Conservation (phyloP, 2,113 vertebrate species). For the Felis catus region DNA sequence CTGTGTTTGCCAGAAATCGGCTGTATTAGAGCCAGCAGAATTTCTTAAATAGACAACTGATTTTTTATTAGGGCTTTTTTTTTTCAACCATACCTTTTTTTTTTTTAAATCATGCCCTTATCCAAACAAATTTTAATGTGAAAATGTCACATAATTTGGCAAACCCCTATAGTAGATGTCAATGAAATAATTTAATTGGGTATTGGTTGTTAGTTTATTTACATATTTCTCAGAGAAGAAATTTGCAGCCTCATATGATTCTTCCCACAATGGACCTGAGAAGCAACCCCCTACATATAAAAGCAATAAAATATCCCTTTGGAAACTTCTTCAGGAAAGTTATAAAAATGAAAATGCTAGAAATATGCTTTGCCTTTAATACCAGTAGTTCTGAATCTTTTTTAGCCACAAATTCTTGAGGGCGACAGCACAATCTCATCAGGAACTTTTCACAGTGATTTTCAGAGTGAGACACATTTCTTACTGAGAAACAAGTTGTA, state of each 20-base stretch:
- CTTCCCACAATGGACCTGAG: background rate
- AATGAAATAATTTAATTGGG: slow-evolving; percentile 37
- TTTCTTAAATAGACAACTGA: background rate
- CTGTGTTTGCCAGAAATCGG: background rate
- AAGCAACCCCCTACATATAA: background rate
- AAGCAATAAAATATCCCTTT: background rate
- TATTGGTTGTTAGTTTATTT: slow-evolving; percentile 16
- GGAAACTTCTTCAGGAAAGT: background rate
- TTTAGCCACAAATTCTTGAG: background rate
- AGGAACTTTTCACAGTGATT: slow-evolving; percentile 20
- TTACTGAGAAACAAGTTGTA: background rate
- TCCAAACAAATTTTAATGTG: slow-evolving; percentile 39
- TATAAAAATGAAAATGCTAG: slow-evolving; percentile 4
- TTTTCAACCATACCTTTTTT: background rate
- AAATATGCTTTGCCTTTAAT: background rate
- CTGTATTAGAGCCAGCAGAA: background rate
- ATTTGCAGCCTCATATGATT: background rate
- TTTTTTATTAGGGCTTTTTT: background rate
- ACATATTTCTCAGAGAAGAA: slow-evolving; percentile 42
- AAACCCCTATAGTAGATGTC: background rate
- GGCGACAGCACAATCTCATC: background rate
- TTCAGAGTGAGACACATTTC: background rate
- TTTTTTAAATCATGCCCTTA: background rate
- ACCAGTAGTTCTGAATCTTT: background rate
- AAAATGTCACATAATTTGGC: slow-evolving; percentile 16